Evolutionary conservation across 1,140 invertebrate species (phyloP).

Genomic region (Drosophila parabipectinata): DNA sequence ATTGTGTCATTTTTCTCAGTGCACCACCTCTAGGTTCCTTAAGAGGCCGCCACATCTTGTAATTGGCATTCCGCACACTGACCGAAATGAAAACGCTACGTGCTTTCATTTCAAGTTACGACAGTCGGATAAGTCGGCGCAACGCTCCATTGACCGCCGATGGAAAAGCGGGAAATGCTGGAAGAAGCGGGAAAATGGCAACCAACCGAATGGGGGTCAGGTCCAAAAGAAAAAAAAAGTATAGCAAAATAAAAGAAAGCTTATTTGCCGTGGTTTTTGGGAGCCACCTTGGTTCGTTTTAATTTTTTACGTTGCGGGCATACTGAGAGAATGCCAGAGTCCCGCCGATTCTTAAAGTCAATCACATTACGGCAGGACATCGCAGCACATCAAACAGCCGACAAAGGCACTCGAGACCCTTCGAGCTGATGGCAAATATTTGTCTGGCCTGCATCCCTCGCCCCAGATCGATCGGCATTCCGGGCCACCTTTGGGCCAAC

Average conservation of each 20-base stretch:
- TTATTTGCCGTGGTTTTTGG: slow-evolving; percentile 60
- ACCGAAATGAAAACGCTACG: slow-evolving; percentile 82
- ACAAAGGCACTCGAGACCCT: slow-evolving; percentile 44
- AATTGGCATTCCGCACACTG: slow-evolving; percentile 81
- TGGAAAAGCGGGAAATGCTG: slow-evolving; percentile 25
- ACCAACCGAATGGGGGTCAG: not conserved
- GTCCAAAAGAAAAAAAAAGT: not conserved
- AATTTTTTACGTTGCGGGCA: slow-evolving; percentile 72
- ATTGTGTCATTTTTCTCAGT: not conserved
- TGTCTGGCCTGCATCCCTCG: slow-evolving; percentile 27
- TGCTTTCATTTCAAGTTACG: slow-evolving; percentile 78
- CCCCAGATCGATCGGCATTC: slow-evolving; percentile 47
- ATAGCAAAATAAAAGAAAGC: slow-evolving; percentile 34
- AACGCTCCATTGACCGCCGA: slow-evolving; percentile 73
- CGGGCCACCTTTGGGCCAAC: slow-evolving; percentile 50
- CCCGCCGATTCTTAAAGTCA: slow-evolving; percentile 64
- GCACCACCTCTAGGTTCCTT: slow-evolving; percentile 1
- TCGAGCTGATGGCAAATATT: slow-evolving; percentile 52
- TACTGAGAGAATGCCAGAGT: slow-evolving; percentile 41
- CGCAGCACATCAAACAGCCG: slow-evolving; percentile 34
- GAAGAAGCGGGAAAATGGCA: slow-evolving; percentile 12
- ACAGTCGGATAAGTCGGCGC: slow-evolving; percentile 64
- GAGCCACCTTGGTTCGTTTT: slow-evolving; percentile 43
- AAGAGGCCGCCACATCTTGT: slow-evolving; percentile 63
- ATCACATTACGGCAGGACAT: slow-evolving; percentile 56